Base-by-base conservation (phyloP, 1,140 invertebrate genomes). In the Ridgeia piscesae region DNA sequence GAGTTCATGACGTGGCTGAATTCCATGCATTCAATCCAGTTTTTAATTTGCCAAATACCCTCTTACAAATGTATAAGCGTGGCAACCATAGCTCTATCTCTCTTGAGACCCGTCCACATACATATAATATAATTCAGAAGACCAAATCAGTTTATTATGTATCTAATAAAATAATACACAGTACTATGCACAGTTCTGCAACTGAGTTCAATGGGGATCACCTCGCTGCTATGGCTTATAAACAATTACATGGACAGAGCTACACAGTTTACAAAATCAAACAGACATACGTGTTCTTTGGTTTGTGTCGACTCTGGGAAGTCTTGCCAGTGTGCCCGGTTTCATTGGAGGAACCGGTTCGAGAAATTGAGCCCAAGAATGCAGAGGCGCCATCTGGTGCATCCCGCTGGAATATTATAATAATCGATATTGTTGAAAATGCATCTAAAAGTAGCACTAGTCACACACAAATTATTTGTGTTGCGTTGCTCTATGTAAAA, bases 241-340 rank as follows among this genome's bases (percentile, higher is more conserved):
- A n/a, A n/a, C n/a, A n/a, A n/a, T n/a, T n/a, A n/a, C n/a, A 77
- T 77, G 27, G 27, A 77, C 0, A 21, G 8, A 42, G 42, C 42
- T 42, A 11, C 42, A 11, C 11, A n/a, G 42, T 17, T 31, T 77
- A 31, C 58, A 4, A 77, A 77, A 77, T 0, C 58, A 21, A 31
- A 77, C 58, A 77, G 58, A 77, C 58, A 77, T 77, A 77, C 58
- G 58, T 77, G 58, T 77, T 77, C 58, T 77, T 77, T 77, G 58
- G 27, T 31, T 77, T 77, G 58, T 77, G 14, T 31, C 58, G 58
- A 77, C 58, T 21, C 27, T 31, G 58, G 11, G 58, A 77, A 8
- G 58, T 77, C 58, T 77, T 77, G 58, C 58, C 17, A 77, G 58
- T 77, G 11, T 77, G 6, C 11, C 17, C 8, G 11, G 58, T 77